These are phyloP conservation scores for human (Homo sapiens) DNA, from an alignment of 2,113 vertebrate genomes.

Conservation along the genomic window GRCh38 chr13:107575001-107575500, in stretches of 20 bases:
- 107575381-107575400: rapidly evolving
- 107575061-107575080: background rate
- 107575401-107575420: rapidly evolving
- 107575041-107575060: background rate
- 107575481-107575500: background rate
- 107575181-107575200: background rate
- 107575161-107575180: background rate
- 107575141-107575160: too few relatives aligned
- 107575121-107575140: background rate
- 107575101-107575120: background rate
- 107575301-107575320: background rate
- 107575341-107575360: background rate
- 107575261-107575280: background rate
- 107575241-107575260: background rate
- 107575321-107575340: background rate
- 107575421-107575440: too few relatives aligned
- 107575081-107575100: background rate
- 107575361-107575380: background rate
- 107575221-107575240: background rate
- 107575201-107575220: background rate
- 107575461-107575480: background rate
- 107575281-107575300: background rate
- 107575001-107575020: background rate
- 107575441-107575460: background rate
- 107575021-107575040: background rate